phyloP scores from a whole-genome alignment of 2,797 vertebrate genomes.

The Brachymystax lenok region DNA sequence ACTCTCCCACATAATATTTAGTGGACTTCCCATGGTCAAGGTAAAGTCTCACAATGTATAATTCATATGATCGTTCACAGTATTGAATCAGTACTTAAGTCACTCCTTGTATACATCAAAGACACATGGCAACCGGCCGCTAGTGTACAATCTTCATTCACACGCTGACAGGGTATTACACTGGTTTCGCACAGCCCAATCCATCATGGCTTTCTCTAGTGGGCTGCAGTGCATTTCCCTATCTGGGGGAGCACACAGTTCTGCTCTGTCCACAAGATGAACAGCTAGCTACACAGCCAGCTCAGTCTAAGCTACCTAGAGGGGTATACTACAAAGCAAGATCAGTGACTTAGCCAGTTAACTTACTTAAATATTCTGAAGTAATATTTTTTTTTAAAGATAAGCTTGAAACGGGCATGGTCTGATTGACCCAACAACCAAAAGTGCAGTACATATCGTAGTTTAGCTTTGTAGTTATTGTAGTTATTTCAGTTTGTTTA shows the following conservation, averaged over 20 bases:
- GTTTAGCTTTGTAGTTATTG: too few species aligned
- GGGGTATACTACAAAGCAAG: too few species aligned
- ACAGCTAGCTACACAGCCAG: conserved; percentile 37
- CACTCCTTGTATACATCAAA: conserved; percentile 25
- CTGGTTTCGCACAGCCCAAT: conserved; percentile 42
- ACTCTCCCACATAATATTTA: too few species aligned
- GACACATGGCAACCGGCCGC: conserved; percentile 10
- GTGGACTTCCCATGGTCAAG: too few species aligned
- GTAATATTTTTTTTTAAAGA: too few species aligned
- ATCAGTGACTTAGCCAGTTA: too few species aligned
- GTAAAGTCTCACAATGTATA: neutral
- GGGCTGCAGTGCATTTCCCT: conserved; percentile 47
- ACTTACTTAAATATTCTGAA: too few species aligned
- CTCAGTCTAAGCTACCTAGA: conserved; percentile 19
- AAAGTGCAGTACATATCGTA: too few species aligned
- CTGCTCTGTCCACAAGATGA: conserved; percentile 52
- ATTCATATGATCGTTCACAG: conserved; percentile 16
- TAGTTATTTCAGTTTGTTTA: too few species aligned
- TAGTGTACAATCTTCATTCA: conserved; percentile 22
- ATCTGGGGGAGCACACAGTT: conserved; percentile 24
- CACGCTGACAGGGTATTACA: conserved; percentile 52
- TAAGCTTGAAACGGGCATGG: too few species aligned
- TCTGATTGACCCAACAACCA: too few species aligned
- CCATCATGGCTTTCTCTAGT: conserved; percentile 51
- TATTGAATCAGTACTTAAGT: conserved; percentile 38